phyloP scores from a whole-genome alignment of 2,797 vertebrate species.

The Gymnocypris eckloni region DNA sequence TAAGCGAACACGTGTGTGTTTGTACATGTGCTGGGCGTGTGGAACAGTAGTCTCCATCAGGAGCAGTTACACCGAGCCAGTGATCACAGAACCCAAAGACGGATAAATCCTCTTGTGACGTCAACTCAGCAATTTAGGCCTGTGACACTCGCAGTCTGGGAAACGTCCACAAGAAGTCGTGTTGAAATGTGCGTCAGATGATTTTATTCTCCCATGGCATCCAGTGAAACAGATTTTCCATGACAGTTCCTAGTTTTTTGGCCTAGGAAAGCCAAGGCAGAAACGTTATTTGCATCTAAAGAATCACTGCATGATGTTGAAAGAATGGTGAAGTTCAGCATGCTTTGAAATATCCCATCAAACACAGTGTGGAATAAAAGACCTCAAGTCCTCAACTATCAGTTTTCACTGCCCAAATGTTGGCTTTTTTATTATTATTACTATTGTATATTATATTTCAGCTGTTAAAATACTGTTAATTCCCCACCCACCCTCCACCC shows the following conservation, averaged over 20 bases:
- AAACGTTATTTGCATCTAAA: not conserved
- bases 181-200: constrained; percentile 30
- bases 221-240: constrained; percentile 42
- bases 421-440: too few species aligned
- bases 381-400: not conserved
- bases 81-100: constrained; percentile 20
- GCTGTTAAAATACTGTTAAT: too few species aligned
- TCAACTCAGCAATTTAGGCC: constrained; percentile 26
- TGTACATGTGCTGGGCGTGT: not conserved
- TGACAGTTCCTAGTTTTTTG: constrained; percentile 32
- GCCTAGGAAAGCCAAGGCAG: constrained; percentile 1
- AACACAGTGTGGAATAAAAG: not conserved
- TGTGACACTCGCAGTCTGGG: constrained; percentile 47
- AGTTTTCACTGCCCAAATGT: not conserved
- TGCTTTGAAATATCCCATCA: not conserved
- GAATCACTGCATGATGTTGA: not conserved
- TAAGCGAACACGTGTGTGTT: constrained; percentile 2
- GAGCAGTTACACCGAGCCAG: constrained; percentile 39
- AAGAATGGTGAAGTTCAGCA: not conserved
- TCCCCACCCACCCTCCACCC: too few species aligned
- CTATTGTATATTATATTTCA: too few species aligned
- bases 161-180: not conserved
- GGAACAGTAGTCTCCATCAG: constrained; percentile 41
- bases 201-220: constrained; percentile 29
- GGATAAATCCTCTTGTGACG: constrained; percentile 31